Evolutionary conservation across 2,113 vertebrate species (phyloP).

Genomic region (Megaceryle maxima): DNA sequence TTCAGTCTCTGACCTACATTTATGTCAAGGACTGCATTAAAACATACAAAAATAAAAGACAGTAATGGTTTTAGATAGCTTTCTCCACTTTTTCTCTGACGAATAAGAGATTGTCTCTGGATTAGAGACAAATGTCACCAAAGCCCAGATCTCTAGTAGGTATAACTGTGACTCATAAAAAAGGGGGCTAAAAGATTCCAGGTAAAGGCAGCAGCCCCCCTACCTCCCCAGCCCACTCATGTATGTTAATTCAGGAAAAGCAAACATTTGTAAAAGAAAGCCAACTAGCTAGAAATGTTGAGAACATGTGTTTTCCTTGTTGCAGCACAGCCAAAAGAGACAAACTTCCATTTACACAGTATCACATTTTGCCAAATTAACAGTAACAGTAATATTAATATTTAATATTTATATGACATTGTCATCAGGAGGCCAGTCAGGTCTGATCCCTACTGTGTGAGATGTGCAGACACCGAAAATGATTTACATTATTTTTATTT

Average conservation of each 20-base stretch:
- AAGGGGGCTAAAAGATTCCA: not conserved
- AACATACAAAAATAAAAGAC: not conserved
- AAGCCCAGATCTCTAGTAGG: not conserved
- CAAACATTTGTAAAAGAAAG: slow-evolving; percentile 40
- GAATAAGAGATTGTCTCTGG: not conserved
- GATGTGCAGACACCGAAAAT: not conserved
- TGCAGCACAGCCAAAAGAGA: slow-evolving; percentile 32
- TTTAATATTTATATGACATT: slow-evolving; percentile 34
- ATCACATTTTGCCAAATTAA: slow-evolving; percentile 46
- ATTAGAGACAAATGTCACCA: not conserved
- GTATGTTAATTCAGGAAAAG: slow-evolving; percentile 18
- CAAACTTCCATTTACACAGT: slow-evolving; percentile 14
- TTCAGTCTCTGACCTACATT: slow-evolving; percentile 20
- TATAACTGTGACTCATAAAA: not conserved
- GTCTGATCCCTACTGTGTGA: not conserved
- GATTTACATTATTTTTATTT: not conserved
- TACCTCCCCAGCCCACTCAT: not conserved
- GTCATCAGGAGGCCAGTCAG: not conserved
- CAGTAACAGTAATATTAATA: slow-evolving; percentile 20
- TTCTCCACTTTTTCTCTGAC: not conserved
- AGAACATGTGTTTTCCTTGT: slow-evolving; percentile 32
- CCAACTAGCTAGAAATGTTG: slow-evolving; percentile 13
- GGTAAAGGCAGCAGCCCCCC: not conserved
- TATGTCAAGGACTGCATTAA: not conserved
- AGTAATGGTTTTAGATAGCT: not conserved